Base-by-base conservation (phyloP, 2,797 vertebrate genomes). In the Microchirus variegatus region DNA sequence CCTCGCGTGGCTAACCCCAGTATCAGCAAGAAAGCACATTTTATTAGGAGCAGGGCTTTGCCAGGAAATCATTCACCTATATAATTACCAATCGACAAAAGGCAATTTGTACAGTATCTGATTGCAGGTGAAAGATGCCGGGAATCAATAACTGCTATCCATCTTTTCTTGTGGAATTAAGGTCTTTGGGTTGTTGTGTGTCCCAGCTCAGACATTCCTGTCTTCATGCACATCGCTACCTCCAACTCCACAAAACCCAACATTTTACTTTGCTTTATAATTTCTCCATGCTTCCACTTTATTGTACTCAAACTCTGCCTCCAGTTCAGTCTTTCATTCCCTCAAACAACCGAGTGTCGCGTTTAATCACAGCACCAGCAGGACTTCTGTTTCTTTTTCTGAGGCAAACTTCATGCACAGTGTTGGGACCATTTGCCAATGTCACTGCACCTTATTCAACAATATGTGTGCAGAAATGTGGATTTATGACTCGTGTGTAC, bases 61-160 rank as follows among this genome's bases (percentile, higher is more conserved):
- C 73, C 80, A 70, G 81, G 80, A 85, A 88, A 85, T 87, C 86
- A 81, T 82, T 89, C 83, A 81, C 71, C 80, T 84, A 66, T 82
- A 86, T 87, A 88, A 89, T 87, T 86, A 81, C 73, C 1, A 75
- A 88, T 89, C 57, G 81, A 83, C 87, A 83, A 74, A 83, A 82
- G 67, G 75, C 70, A 74, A 77, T 82, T 77, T 81, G 83, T 82
- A 70, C 76, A 73, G 77, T 81, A 72, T 83, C 73, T 84, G 80
- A 84, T 76, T 84, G 67, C 80, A 86, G 81, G 73, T 86, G 68
- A 83, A 80, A 82, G 83, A 75, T 13, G 44, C 57, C 3, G 52
- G 47, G 46, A 70, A 89, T 89, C 88, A 57, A 85, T 88, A 75
- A 55, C 12, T 51, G 2, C 44, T 12, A 62, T 82, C 70, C 47